A percentile compares a stretch with the other conserved stretches of the same genome.
These are phyloP conservation scores for Saxidomus purpurata DNA, from an alignment of 1,140 invertebrate genomes.

Conservation along the genomic window DNA sequence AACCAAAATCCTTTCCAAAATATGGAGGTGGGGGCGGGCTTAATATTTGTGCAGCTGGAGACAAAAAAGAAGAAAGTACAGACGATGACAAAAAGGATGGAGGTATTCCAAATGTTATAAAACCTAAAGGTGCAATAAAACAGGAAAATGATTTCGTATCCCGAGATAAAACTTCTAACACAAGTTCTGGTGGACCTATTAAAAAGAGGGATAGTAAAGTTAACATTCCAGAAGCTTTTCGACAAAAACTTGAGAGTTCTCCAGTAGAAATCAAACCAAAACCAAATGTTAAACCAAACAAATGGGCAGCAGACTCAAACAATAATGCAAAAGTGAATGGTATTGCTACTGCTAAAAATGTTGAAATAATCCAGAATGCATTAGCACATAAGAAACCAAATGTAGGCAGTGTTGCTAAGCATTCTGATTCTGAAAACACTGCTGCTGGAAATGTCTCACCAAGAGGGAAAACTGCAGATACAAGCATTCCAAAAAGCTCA, in stretches of 20 bases:
- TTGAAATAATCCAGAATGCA: neutral
- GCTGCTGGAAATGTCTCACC: neutral
- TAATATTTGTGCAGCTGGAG: neutral
- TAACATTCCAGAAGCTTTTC: slow-evolving; percentile 21
- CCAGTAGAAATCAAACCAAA: slow-evolving; percentile 13
- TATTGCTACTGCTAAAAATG: neutral
- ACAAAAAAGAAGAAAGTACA: slow-evolving; percentile 1
- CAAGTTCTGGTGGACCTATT: neutral
- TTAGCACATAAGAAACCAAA: neutral
- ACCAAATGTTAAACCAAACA: neutral
- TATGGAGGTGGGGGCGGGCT: slow-evolving; percentile 24
- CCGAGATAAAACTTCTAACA: slow-evolving; percentile 1
- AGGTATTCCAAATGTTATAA: neutral
- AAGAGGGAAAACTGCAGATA: neutral
- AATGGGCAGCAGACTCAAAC: neutral
- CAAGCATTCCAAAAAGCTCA: slow-evolving; percentile 20
- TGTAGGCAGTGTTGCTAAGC: neutral
- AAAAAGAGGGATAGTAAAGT: slow-evolving; percentile 27
- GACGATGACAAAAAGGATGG: neutral
- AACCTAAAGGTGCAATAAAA: slow-evolving; percentile 16
- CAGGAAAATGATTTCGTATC: neutral
- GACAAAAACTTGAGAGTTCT: neutral
- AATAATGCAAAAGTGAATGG: slow-evolving; percentile 32
- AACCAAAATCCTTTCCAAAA: neutral
- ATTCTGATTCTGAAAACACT: neutral